Percentiles rank a stretch among this genome's conserved stretches.
Conservation (phyloP, 2,888 invertebrate genomes). For the Nemurella pictetii region DNA sequence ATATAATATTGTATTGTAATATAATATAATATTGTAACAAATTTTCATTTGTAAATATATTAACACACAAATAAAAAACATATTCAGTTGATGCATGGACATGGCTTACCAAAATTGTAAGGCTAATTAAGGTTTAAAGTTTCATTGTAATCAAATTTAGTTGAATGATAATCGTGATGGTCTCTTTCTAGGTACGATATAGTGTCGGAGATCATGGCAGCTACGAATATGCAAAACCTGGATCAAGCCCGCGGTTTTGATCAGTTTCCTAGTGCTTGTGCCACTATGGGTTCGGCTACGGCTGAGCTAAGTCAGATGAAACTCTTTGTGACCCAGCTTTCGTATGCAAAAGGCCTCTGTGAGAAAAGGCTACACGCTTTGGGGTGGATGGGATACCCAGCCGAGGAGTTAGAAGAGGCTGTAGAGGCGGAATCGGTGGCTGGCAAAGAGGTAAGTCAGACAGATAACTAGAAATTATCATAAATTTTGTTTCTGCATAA, state of each 20-base stretch:
- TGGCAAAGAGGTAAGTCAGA: slow-evolving; percentile 34
- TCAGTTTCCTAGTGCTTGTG: no score
- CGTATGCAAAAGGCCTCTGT: slow-evolving; percentile 78
- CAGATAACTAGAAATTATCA: no score
- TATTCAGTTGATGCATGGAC: no score
- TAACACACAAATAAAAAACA: no score
- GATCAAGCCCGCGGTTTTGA: slow-evolving; percentile 83
- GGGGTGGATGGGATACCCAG: slow-evolving; percentile 71
- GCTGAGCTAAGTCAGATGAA: slow-evolving; percentile 81
- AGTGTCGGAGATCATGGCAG: slow-evolving; percentile 91
- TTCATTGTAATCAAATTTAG: background rate
- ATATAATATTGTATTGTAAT: no score
- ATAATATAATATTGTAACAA: no score
- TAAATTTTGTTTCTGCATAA: slow-evolving; percentile 11
- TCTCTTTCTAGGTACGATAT: slow-evolving; percentile 72
- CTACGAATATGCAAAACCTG: slow-evolving; percentile 86
- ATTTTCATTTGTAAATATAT: no score
- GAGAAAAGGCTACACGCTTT: slow-evolving; percentile 73
- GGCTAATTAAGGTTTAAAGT: no score
- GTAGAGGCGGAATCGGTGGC: slow-evolving; percentile 52
- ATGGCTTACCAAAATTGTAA: no score
- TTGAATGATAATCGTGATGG: background rate
- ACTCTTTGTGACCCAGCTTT: slow-evolving; percentile 80
- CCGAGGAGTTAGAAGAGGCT: slow-evolving; percentile 58
- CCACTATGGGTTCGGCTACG: no score